A percentile compares a stretch with the other conserved stretches of the same genome.
Conservation (phyloP, 1,140 invertebrate genomes). For the Papilio helenus region DNA sequence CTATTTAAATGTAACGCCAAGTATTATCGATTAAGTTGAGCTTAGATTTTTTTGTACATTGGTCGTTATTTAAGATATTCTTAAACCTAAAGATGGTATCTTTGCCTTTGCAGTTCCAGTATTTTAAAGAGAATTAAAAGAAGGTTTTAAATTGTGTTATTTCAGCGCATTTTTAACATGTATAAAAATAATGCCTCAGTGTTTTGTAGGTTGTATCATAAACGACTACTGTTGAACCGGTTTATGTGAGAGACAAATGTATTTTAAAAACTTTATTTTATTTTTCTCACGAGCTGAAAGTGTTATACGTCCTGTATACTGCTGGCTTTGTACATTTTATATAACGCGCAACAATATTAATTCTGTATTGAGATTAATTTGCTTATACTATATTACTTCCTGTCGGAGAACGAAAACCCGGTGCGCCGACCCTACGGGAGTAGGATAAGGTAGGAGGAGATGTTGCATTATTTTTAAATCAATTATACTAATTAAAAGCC, state of each 20-base stretch:
- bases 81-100: not conserved
- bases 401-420: too few species aligned
- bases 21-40: too few species aligned
- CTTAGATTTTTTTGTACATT: too few species aligned
- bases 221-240: slow-evolving; percentile 28
- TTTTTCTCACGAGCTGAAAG: slow-evolving; percentile 22
- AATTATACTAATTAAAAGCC: too few species aligned
- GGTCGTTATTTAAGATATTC: too few species aligned
- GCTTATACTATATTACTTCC: too few species aligned
- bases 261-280: slow-evolving; percentile 30
- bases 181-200: slow-evolving; percentile 5
- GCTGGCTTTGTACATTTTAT: not conserved
- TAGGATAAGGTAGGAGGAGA: too few species aligned
- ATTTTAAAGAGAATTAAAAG: not conserved
- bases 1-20: not conserved
- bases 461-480: too few species aligned
- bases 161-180: not conserved
- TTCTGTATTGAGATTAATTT: not conserved
- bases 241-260: slow-evolving; percentile 28
- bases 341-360: slow-evolving; percentile 5
- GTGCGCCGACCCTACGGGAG: too few species aligned
- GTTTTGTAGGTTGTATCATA: not conserved
- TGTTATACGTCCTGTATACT: slow-evolving; percentile 5
- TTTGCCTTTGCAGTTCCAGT: not conserved
- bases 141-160: not conserved